These are phyloP conservation scores for Patella depressa DNA, from an alignment of 2,888 invertebrate genomes.

Conservation along the genomic window DNA sequence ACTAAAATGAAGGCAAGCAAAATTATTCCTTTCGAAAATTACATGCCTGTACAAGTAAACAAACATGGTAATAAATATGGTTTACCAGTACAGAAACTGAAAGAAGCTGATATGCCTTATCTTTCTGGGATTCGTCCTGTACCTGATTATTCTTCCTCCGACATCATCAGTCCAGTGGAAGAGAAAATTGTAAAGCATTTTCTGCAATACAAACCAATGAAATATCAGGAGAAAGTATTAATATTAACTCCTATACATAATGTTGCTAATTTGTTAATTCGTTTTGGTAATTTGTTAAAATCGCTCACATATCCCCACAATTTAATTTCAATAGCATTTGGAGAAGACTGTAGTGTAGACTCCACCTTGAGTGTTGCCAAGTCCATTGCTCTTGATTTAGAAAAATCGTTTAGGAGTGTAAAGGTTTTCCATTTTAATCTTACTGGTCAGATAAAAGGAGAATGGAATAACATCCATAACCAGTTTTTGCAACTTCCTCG, in stretches of 20 bases:
- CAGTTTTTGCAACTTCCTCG: constrained; percentile 48
- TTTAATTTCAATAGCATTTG: constrained; percentile 60
- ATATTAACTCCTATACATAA: constrained; percentile 65
- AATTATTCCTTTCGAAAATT: neutral
- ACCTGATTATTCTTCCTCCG: constrained; percentile 47
- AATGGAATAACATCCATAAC: constrained; percentile 53
- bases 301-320: constrained; percentile 60
- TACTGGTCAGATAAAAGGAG: constrained; percentile 43
- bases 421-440: constrained; percentile 53
- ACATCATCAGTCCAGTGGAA: constrained; percentile 43
- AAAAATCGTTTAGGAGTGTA: constrained; percentile 48
- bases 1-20: neutral
- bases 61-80: neutral
- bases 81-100: neutral
- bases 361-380: constrained; percentile 51
- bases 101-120: neutral
- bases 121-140: constrained; percentile 41
- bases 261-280: constrained; percentile 45
- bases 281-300: constrained; percentile 50
- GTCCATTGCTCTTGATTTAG: constrained; percentile 42
- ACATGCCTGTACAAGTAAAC: too few relatives aligned
- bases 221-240: constrained; percentile 45
- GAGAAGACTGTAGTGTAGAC: constrained; percentile 65
- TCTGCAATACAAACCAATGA: constrained; percentile 34
- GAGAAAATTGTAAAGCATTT: constrained; percentile 36